phyloP scores from a whole-genome alignment of 2,113 vertebrate species.

The Salvelinus fontinalis region DNA sequence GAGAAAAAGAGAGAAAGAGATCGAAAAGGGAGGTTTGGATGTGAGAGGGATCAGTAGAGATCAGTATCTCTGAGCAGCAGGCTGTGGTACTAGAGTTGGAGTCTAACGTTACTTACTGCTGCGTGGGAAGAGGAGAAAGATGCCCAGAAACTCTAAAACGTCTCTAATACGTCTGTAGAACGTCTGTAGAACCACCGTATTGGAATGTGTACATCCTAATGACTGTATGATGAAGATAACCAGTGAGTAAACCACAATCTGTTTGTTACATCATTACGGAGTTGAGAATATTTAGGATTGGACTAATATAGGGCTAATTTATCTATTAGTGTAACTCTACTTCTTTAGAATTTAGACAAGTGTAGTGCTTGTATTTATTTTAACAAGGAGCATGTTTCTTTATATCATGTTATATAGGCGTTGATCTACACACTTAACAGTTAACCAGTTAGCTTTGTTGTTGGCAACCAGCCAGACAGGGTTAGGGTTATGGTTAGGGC shows the following conservation, averaged over 20 bases:
- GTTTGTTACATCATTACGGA: background rate
- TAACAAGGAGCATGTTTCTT: background rate
- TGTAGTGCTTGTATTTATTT: background rate
- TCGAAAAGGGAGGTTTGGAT: background rate
- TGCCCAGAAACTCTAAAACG: slow-evolving; percentile 41
- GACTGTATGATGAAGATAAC: slow-evolving; percentile 72
- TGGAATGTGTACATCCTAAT: slow-evolving; percentile 41
- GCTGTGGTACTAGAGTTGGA: slow-evolving; percentile 59
- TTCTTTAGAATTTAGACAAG: background rate
- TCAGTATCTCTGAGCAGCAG: slow-evolving; percentile 44
- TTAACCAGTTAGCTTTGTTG: slow-evolving; percentile 1
- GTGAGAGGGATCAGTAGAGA: slow-evolving; percentile 24
- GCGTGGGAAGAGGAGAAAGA: slow-evolving; percentile 68
- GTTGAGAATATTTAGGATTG: background rate
- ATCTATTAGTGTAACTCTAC: background rate
- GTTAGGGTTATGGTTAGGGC: too few relatives aligned
- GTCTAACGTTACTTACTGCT: slow-evolving; percentile 42
- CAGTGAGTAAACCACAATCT: slow-evolving; percentile 64
- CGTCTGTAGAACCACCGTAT: slow-evolving; percentile 38
- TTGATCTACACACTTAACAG: background rate
- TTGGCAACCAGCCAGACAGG: slow-evolving; percentile 1
- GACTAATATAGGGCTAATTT: too few relatives aligned
- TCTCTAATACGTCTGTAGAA: too few relatives aligned
- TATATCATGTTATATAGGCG: background rate
- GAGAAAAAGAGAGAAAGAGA: slow-evolving; percentile 17